These are phyloP conservation scores for Apostichopus californicus DNA, from an alignment of 35 echinoderm and acorn worm species.

Conservation along the genomic window DNA sequence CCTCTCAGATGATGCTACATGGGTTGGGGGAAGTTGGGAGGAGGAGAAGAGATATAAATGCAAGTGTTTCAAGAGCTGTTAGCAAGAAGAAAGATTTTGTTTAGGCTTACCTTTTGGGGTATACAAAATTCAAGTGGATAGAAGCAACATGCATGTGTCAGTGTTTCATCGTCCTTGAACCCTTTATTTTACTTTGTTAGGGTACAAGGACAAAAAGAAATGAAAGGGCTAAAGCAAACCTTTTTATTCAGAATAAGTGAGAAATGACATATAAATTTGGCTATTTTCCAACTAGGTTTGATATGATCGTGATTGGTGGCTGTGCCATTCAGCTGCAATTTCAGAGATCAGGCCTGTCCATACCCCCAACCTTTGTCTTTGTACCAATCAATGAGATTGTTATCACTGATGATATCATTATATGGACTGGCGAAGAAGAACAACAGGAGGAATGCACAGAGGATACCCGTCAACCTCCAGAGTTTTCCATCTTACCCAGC, in stretches of 20 bases:
- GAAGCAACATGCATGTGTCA: no score
- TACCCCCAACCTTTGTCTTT: constrained; percentile 41
- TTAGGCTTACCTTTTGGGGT: no score
- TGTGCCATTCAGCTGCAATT: constrained; percentile 73
- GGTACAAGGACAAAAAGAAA: no score
- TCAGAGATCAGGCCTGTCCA: constrained; percentile 59
- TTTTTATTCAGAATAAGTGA: no score
- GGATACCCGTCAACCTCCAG: constrained; percentile 27
- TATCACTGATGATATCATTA: constrained; percentile 67
- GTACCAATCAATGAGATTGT: constrained; percentile 76
- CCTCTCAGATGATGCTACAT: no score
- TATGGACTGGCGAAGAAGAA: constrained; percentile 19
- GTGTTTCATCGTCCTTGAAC: no score
- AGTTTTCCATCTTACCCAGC: constrained; percentile 18
- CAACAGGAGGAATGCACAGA: constrained; percentile 37
- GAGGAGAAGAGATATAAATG: neutral
- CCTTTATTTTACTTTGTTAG: no score
- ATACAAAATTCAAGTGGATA: no score
- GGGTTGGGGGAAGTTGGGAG: neutral
- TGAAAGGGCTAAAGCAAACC: no score
- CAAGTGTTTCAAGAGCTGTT: no score
- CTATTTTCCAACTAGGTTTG: constrained; percentile 70
- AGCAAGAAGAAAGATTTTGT: no score
- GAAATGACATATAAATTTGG: no score
- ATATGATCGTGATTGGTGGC: constrained; percentile 81